Conservation (phyloP, 2,797 vertebrate genomes). For the Betta splendens region DNA sequence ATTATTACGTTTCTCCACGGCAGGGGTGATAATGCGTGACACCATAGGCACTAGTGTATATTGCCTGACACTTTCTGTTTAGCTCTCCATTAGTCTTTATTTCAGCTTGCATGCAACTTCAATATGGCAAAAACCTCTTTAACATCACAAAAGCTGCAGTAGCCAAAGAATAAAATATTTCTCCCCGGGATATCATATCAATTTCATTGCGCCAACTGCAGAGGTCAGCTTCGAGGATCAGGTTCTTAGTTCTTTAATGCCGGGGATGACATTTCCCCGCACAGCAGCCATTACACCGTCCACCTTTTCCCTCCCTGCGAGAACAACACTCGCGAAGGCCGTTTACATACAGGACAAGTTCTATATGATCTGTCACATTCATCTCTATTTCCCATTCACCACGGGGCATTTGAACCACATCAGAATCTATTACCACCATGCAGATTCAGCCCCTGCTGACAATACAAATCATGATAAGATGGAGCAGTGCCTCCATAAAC, state of each 20-base stretch:
- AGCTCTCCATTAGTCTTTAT: constrained; percentile 37
- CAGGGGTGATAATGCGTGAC: constrained; percentile 66
- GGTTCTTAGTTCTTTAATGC: constrained; percentile 46
- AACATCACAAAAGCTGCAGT: constrained; percentile 28
- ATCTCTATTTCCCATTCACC: constrained; percentile 79
- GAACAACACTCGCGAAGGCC: constrained; percentile 61
- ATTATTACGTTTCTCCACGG: constrained; percentile 74
- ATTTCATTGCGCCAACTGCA: constrained; percentile 32
- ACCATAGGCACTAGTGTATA: constrained; percentile 52
- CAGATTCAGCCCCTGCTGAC: constrained; percentile 75
- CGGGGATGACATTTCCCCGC: constrained; percentile 31
- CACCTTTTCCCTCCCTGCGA: constrained; percentile 27
- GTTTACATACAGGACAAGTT: constrained; percentile 67
- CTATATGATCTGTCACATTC: constrained; percentile 72
- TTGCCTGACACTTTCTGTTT: constrained; percentile 57
- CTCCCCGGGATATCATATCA: constrained; percentile 40
- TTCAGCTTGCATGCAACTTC: constrained; percentile 34
- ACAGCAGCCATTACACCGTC: constrained; percentile 23
- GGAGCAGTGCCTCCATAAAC: constrained; percentile 79
- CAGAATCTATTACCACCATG: constrained; percentile 79
- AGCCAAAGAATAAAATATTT: constrained; percentile 21
- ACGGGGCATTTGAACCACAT: constrained; percentile 78
- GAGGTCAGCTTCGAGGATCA: constrained; percentile 51
- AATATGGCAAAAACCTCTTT: constrained; percentile 46
- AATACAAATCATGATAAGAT: constrained; percentile 81